These are phyloP conservation scores for Myiothlypis chrysogaster DNA, from an alignment of 2,797 vertebrate species.

Conservation along the genomic window DNA sequence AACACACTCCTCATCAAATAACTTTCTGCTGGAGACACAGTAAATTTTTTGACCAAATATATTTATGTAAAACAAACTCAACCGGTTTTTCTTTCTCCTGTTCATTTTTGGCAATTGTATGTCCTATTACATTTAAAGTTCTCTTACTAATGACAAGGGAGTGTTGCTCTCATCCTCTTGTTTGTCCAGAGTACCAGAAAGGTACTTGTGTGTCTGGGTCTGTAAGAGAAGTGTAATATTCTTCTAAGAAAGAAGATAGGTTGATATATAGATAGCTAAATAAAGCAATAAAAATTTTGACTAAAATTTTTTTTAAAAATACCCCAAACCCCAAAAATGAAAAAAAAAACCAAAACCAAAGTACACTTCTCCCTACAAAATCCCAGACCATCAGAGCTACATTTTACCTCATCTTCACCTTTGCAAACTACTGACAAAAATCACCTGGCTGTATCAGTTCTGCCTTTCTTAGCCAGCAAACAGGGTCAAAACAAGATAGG, in stretches of 20 bases:
- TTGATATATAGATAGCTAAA: not conserved
- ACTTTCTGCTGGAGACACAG: not conserved
- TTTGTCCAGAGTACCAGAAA: not conserved
- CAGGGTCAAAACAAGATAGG: not conserved
- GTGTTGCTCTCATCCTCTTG: not conserved
- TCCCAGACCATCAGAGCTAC: fast-evolving
- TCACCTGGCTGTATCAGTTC: not conserved
- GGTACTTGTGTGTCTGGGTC: not conserved
- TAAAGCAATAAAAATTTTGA: not conserved
- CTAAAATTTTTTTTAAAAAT: fast-evolving
- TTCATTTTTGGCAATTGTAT: not conserved
- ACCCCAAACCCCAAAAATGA: fast-evolving
- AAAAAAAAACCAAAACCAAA: too few relatives aligned
- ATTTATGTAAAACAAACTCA: not conserved
- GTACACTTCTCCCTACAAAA: fast-evolving
- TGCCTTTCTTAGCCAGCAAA: not conserved
- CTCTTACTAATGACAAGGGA: not conserved
- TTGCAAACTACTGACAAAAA: not conserved
- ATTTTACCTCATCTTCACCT: not conserved
- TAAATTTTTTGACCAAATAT: not conserved
- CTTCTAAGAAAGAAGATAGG: not conserved
- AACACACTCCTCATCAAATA: not conserved
- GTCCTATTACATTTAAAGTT: not conserved
- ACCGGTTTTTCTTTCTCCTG: not conserved
- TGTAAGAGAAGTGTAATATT: not conserved